These are phyloP conservation scores for Microctenopoma stevenorrisi DNA, from an alignment of 2,797 vertebrate species.

Conservation along the genomic window DNA sequence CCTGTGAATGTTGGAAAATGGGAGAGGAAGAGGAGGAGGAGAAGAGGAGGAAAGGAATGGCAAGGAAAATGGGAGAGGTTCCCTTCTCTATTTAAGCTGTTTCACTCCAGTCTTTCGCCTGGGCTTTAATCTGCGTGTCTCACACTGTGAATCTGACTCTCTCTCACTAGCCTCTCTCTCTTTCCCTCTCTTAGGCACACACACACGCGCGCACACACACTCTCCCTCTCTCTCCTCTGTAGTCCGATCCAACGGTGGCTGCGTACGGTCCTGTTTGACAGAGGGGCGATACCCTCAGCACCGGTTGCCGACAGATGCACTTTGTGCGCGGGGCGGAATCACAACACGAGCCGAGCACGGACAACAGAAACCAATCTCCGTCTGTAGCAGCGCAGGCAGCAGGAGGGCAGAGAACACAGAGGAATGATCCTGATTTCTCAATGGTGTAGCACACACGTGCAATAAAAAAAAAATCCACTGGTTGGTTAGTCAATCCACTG, in stretches of 20 bases:
- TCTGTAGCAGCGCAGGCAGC: conserved; percentile 44
- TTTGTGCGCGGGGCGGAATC: conserved; percentile 61
- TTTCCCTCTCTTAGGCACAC: conserved; percentile 52
- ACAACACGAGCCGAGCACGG: conserved; percentile 38
- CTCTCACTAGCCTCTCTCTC: conserved; percentile 48
- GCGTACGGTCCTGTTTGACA: conserved; percentile 73
- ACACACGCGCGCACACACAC: conserved; percentile 1
- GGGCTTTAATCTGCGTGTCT: conserved; percentile 71
- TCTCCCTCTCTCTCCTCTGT: conserved; percentile 58
- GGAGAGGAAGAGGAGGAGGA: conserved; percentile 71
- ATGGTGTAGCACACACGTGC: conserved; percentile 46
- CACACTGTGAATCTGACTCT: conserved; percentile 57
- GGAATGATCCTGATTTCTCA: conserved; percentile 61
- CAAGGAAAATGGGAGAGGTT: conserved; percentile 76
- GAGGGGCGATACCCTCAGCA: conserved; percentile 71
- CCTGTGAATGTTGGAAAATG: conserved; percentile 66
- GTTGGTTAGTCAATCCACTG: conserved; percentile 68
- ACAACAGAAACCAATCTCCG: conserved; percentile 54
- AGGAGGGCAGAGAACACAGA: conserved; percentile 31
- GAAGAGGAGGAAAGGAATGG: conserved; percentile 72
- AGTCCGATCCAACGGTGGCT: conserved; percentile 67
- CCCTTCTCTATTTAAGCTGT: conserved; percentile 79
- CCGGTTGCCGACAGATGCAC: conserved; percentile 74
- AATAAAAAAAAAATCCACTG: conserved; percentile 60
- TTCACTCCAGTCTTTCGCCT: conserved; percentile 72